Conservation (phyloP, 2,888 invertebrate genomes). For the Perizoma flavofasciatum region DNA sequence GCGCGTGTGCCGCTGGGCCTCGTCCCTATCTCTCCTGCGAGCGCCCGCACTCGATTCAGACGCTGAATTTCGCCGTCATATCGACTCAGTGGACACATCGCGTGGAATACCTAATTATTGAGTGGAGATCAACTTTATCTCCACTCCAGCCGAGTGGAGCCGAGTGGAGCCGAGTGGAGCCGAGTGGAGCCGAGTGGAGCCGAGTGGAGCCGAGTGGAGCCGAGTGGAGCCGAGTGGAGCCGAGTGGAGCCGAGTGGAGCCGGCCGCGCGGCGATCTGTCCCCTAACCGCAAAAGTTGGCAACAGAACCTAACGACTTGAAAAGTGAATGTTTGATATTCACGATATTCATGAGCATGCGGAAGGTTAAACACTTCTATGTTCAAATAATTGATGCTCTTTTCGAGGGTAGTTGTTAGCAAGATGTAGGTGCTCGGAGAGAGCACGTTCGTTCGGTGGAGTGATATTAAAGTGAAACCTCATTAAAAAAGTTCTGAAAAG, state of each 20-base stretch:
- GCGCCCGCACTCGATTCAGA: constrained; percentile 1
- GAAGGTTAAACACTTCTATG: constrained; percentile 7
- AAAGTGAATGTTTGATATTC: constrained; percentile 8
- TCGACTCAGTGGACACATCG: constrained; percentile 3
- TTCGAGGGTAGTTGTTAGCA: neutral
- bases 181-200: neutral
- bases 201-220: neutral
- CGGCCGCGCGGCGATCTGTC: neutral
- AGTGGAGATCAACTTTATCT: too few species aligned
- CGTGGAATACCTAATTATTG: constrained; percentile 6
- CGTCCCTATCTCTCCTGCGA: neutral
- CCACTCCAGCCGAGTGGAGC: neutral
- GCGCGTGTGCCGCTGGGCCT: neutral
- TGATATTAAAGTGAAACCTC: neutral
- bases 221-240: neutral
- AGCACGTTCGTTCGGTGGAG: too few species aligned
- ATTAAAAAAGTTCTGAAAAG: too few species aligned
- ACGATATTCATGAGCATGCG: constrained; percentile 3
- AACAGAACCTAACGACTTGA: constrained; percentile 13
- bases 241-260: neutral
- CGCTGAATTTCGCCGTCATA: neutral
- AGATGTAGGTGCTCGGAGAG: too few species aligned
- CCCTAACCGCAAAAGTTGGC: constrained; percentile 7
- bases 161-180: neutral
- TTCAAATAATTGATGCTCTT: neutral